Percentiles rank a stretch among this genome's conserved stretches.
phyloP scores from a whole-genome alignment of 2,888 invertebrate species.

The Acheta domesticus region DNA sequence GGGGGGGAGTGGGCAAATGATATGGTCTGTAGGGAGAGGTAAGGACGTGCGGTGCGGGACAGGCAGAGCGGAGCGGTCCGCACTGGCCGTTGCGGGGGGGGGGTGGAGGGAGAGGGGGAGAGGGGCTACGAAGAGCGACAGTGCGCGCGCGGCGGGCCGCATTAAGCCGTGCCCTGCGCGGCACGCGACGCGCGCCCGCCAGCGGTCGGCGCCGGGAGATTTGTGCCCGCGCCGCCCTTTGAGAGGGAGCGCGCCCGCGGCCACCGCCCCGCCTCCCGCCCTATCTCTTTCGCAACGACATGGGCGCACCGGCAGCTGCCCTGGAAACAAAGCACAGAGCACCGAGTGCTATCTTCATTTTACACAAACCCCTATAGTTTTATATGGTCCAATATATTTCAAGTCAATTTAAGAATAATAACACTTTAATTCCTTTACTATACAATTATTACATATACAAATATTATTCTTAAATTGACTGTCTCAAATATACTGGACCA shows the following conservation, averaged over 20 bases:
- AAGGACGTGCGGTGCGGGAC: too few species aligned
- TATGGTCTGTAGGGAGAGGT: not conserved
- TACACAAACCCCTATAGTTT: too few species aligned
- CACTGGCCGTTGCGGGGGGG: not conserved
- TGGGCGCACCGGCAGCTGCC: not conserved
- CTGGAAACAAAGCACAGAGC: too few species aligned
- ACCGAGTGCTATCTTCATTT: too few species aligned
- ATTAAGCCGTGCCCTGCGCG: slow-evolving; percentile 11
- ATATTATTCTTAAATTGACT: too few species aligned
- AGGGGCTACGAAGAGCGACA: not conserved
- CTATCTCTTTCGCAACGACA: not conserved
- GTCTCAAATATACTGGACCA: too few species aligned
- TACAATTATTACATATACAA: too few species aligned
- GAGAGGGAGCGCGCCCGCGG: not conserved
- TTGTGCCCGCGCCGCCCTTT: not conserved
- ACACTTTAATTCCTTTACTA: too few species aligned
- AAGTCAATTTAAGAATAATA: too few species aligned
- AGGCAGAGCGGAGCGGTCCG: too few species aligned
- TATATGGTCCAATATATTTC: too few species aligned
- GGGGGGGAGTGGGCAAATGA: not conserved
- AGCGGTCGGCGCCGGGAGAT: slow-evolving; percentile 3
- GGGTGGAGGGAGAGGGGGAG: not conserved
- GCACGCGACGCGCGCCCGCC: not conserved
- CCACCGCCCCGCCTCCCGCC: not conserved
- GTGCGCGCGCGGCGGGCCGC: not conserved